Percentiles rank a stretch among this genome's conserved stretches.
phyloP scores from a whole-genome alignment of 1,140 invertebrate species.

The Amyelois transitella region DNA sequence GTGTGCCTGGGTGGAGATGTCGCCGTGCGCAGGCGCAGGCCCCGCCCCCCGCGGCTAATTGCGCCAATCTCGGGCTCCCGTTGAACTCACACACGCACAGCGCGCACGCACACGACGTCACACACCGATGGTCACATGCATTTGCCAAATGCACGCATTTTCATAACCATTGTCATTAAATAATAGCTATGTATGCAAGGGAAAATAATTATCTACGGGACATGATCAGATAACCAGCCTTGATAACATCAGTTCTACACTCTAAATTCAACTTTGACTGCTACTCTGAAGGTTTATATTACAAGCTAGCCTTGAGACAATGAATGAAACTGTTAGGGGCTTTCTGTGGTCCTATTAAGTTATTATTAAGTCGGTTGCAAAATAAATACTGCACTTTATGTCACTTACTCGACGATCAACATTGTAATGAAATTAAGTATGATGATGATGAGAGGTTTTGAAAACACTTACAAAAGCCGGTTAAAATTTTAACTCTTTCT shows the following conservation, averaged over 20 bases:
- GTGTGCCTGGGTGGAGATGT: slow-evolving; percentile 50
- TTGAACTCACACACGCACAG: slow-evolving; percentile 42
- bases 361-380: slow-evolving; percentile 4
- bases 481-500: too few relatives aligned
- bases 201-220: slow-evolving; percentile 26
- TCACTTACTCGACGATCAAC: background rate
- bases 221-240: slow-evolving; percentile 3
- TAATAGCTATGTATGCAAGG: slow-evolving; percentile 16
- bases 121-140: slow-evolving; percentile 17
- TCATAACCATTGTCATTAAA: slow-evolving; percentile 44
- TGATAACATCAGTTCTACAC: background rate
- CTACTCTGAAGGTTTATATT: background rate
- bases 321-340: background rate
- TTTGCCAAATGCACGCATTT: slow-evolving; percentile 44
- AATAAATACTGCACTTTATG: slow-evolving; percentile 1
- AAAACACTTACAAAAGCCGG: background rate
- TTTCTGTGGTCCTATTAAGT: slow-evolving; percentile 6
- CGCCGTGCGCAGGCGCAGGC: slow-evolving; percentile 48
- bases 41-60: slow-evolving; percentile 60
- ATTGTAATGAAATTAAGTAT: background rate
- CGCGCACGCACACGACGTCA: slow-evolving; percentile 29
- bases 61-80: slow-evolving; percentile 58
- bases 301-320: background rate
- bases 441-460: background rate
- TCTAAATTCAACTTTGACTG: background rate